Conservation (phyloP, 2,113 vertebrate species). For the Limnothrissa miodon region DNA sequence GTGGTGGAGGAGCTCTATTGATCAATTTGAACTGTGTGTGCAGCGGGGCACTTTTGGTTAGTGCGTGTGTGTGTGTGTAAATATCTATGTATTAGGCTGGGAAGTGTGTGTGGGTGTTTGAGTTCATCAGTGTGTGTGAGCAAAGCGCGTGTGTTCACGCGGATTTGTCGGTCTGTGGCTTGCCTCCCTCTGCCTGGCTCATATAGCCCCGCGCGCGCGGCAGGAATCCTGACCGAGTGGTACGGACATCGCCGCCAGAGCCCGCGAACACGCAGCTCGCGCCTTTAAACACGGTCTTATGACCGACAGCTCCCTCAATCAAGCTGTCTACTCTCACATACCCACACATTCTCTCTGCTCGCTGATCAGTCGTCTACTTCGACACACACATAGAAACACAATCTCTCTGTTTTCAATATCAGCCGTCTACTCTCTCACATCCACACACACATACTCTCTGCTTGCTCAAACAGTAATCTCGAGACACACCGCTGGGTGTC, state of each 20-base stretch:
- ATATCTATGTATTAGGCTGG: not conserved
- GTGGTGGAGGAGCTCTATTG: not conserved
- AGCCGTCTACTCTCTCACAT: conserved; percentile 59
- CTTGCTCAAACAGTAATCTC: not conserved
- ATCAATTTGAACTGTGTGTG: not conserved
- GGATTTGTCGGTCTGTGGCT: conserved; percentile 80
- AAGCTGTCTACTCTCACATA: conserved; percentile 57
- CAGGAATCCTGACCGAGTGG: conserved; percentile 86
- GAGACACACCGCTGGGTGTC: not conserved
- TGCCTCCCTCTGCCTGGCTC: conserved; percentile 83
- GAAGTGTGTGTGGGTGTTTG: conserved; percentile 20
- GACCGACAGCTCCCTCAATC: conserved; percentile 72
- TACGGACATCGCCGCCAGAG: conserved; percentile 90
- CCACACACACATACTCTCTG: conserved; percentile 24
- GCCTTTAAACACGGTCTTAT: conserved; percentile 82
- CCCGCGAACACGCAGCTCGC: conserved; percentile 75
- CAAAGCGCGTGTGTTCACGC: conserved; percentile 43
- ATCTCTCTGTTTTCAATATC: conserved; percentile 58
- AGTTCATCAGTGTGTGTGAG: conserved; percentile 59
- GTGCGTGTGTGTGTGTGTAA: conserved; percentile 14
- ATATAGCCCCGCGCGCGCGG: conserved; percentile 72
- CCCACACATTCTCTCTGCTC: not conserved
- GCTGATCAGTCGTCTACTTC: too few species aligned
- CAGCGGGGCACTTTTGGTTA: too few species aligned
- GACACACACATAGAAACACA: conserved; percentile 25